Base-by-base conservation (phyloP, 2,888 invertebrate species). In the Ypsolopha scabrella region DNA sequence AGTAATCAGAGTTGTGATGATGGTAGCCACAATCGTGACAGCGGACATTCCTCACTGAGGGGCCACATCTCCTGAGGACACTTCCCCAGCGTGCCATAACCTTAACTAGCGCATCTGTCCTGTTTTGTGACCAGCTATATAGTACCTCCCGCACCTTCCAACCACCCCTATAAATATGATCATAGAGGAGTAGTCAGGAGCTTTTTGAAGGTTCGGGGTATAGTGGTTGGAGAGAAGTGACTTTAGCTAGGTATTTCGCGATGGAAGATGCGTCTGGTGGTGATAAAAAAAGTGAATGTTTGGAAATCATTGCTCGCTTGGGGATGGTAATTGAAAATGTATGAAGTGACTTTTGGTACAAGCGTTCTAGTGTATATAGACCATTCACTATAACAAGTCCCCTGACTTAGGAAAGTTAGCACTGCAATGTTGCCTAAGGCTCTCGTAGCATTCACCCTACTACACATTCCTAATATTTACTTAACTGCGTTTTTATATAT, bases 61-160 rank as follows among this genome's bases (percentile, higher is more conserved):
- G 11, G 33, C 46, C 47, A 9, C 46, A 39, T 65, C 72, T 72
- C 72, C 53, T 74, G 70, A 50, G 72, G 65, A 55, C 53, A 49
- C 56, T 55, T 80, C 81, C 81, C 81, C 54, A 59, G 67, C 62
- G 80, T 56, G 59, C 65, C 67, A 71, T 81, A 75, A 74, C 57
- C 64, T 62, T 75, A 80, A 80, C 78, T 72, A 69, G 66, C 73
- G 70, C 81, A 81, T 80, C 81, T 81, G 81, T 72, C 63, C 60
- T 53, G 52, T 50, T 54, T 37, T 7, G 7, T n/a, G 34, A 39
- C 48, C 48, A 41, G 7, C 2, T 4, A 24, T 9, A 6, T 33
- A 14, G n/a, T 13, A 48, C 38, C 34, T 8, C 10, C 48, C n/a
- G 33, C 7, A 24, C 33, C 39, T 34, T 48, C 11, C 14, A 7